Conservation (phyloP, 2,113 vertebrate genomes). For the Mus musculus region GRCm39 chr6:138439501-138440000, state of each 20-base stretch:
- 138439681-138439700: neutral
- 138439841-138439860: neutral
- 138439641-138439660: neutral
- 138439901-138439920: neutral
- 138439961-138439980: neutral
- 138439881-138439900: neutral
- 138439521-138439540: neutral
- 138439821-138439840: neutral
- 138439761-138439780: neutral
- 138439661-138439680: neutral
- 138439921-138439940: neutral
- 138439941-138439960: neutral
- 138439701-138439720: neutral
- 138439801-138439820: rapidly evolving
- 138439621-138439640: slow-evolving; percentile 33
- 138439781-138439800: neutral
- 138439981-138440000: neutral
- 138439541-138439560: neutral
- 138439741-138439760: neutral
- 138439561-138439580: neutral
- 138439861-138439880: neutral
- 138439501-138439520: neutral
- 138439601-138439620: neutral
- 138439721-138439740: neutral
- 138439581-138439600: neutral